Evolutionary conservation across 2,113 vertebrate species (phyloP).

Genomic region (Chaetura pelagica): DNA sequence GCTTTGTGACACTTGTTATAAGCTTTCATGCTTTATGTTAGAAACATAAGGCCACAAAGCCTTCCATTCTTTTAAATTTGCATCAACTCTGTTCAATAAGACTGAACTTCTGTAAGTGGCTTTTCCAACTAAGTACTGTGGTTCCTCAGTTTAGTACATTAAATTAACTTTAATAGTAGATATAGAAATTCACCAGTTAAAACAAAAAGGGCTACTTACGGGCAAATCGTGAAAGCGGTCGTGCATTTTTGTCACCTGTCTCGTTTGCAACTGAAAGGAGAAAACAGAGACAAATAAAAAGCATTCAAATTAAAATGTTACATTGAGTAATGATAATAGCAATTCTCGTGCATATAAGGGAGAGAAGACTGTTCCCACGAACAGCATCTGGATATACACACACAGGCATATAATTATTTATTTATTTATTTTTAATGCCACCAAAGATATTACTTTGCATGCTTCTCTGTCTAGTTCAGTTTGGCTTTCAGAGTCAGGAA

Average conservation of each 20-base stretch:
- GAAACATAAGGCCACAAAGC: not conserved
- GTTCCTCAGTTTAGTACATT: not conserved
- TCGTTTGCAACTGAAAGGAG: slow-evolving; percentile 89
- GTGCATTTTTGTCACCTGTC: slow-evolving; percentile 84
- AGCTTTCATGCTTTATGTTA: not conserved
- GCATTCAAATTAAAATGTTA: not conserved
- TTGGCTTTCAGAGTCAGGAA: not conserved
- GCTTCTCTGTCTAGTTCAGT: not conserved
- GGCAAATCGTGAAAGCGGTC: slow-evolving; percentile 85
- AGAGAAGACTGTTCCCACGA: not conserved
- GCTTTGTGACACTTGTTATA: not conserved
- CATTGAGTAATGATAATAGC: not conserved
- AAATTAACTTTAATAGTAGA: not conserved
- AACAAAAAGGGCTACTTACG: slow-evolving; percentile 79
- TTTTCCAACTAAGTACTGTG: not conserved
- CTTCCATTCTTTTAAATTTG: not conserved
- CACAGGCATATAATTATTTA: not conserved
- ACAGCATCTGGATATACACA: not conserved
- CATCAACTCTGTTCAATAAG: not conserved
- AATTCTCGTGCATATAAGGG: not conserved
- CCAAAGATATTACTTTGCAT: not conserved
- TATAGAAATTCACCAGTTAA: not conserved
- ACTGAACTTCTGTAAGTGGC: not conserved
- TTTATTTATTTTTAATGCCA: not conserved
- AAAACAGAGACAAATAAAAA: not conserved